These are phyloP conservation scores for Bovichtus variegatus DNA, from an alignment of 2,797 vertebrate species.

Conservation along the genomic window DNA sequence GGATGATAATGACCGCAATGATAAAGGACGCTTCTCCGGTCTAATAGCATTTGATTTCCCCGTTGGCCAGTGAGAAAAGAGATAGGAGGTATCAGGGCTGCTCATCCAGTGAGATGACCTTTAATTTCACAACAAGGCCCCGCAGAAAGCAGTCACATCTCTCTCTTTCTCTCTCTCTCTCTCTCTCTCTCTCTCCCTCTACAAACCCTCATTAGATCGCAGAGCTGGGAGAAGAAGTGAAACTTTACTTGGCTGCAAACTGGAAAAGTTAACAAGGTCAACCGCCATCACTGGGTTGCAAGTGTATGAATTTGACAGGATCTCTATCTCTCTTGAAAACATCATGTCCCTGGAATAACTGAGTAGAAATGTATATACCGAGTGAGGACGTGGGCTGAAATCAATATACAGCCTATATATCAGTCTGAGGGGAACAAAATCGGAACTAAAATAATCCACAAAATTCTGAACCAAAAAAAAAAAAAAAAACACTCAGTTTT, in stretches of 20 bases:
- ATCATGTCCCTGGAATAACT: constrained; percentile 39
- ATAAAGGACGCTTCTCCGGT: constrained; percentile 78
- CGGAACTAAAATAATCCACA: constrained; percentile 23
- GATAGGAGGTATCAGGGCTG: constrained; percentile 74
- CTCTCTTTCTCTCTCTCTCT: constrained; percentile 46
- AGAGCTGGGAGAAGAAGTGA: constrained; percentile 58
- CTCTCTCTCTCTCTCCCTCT: constrained; percentile 44
- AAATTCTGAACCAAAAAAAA: constrained; percentile 42
- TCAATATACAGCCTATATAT: constrained; percentile 46
- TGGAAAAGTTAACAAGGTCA: constrained; percentile 80
- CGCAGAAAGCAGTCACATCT: constrained; percentile 63
- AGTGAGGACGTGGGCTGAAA: constrained; percentile 44
- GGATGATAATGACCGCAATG: constrained; percentile 77
- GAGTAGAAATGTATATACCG: constrained; percentile 5
- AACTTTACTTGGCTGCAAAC: constrained; percentile 75
- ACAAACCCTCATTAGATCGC: constrained; percentile 76
- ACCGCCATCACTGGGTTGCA: constrained; percentile 38
- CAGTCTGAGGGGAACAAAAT: constrained; percentile 19
- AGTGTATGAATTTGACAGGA: constrained; percentile 50
- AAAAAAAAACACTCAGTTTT: constrained; percentile 32
- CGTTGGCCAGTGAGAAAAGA: constrained; percentile 67
- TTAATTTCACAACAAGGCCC: constrained; percentile 83
- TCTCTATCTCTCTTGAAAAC: constrained; percentile 44
- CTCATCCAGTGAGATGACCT: constrained; percentile 83
- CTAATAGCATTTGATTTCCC: constrained; percentile 85